These are phyloP conservation scores for Trissolcus basalis DNA, from an alignment of 1,140 invertebrate species.

Conservation along the genomic window DNA sequence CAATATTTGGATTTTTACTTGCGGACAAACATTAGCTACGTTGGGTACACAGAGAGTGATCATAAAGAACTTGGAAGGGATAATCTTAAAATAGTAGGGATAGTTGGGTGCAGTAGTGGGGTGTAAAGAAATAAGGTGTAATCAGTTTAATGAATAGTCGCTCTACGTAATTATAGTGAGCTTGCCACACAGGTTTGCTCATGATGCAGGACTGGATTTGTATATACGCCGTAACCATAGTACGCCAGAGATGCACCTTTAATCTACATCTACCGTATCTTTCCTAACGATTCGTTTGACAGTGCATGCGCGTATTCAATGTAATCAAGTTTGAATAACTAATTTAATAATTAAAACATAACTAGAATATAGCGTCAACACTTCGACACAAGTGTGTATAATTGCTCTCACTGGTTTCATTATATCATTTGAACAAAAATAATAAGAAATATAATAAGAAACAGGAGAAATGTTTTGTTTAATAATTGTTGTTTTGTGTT, in stretches of 20 bases:
- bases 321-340: constrained; percentile 36
- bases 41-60: constrained; percentile 25
- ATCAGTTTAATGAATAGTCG: constrained; percentile 66
- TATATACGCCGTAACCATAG: constrained; percentile 49
- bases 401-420: background rate
- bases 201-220: constrained; percentile 51
- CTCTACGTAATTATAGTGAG: constrained; percentile 62
- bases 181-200: constrained; percentile 58
- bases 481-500: too few relatives aligned
- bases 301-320: constrained; percentile 44
- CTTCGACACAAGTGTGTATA: background rate
- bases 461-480: too few relatives aligned
- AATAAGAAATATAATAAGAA: background rate
- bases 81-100: constrained; percentile 48
- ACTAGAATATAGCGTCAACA: constrained; percentile 23
- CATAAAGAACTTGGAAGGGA: constrained; percentile 21
- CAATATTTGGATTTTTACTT: constrained; percentile 2
- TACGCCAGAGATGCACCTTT: constrained; percentile 55
- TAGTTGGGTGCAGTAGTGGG: constrained; percentile 47
- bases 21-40: constrained; percentile 32
- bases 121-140: constrained; percentile 61
- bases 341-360: constrained; percentile 46
- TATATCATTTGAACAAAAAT: background rate
- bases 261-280: constrained; percentile 52
- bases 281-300: constrained; percentile 57